Percentiles rank a stretch among this genome's conserved stretches.
phyloP scores from a whole-genome alignment of 2,113 vertebrate genomes.

The Cathartes aura region DNA sequence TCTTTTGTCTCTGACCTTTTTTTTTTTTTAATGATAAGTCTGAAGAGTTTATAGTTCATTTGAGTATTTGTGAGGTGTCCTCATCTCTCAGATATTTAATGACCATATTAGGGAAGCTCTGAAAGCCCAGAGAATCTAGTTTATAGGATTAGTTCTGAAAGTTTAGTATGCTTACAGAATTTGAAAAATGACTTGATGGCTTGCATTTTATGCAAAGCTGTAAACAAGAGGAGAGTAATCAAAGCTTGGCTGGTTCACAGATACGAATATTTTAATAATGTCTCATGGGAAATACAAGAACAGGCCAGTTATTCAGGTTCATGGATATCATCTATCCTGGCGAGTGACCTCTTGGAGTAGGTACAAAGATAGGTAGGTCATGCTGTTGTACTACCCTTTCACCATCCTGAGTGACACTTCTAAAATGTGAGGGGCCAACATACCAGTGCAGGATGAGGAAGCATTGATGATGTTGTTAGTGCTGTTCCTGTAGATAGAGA shows the following conservation, averaged over 20 bases:
- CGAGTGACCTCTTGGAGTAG: background rate
- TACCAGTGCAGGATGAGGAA: background rate
- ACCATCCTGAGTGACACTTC: background rate
- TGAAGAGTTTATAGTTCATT: constrained; percentile 25
- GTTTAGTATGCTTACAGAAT: background rate
- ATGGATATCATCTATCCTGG: background rate
- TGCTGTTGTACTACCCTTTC: background rate
- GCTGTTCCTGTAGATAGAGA: background rate
- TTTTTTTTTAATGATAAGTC: background rate
- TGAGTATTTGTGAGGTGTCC: constrained; percentile 30
- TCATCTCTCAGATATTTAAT: constrained; percentile 58
- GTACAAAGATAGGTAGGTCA: background rate
- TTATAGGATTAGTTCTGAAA: constrained; percentile 19
- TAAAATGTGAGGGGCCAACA: background rate
- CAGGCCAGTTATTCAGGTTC: background rate
- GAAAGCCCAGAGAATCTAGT: background rate
- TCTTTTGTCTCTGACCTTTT: background rate
- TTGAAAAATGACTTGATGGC: constrained; percentile 1
- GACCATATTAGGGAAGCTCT: constrained; percentile 62
- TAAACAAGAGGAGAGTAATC: background rate
- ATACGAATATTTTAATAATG: background rate
- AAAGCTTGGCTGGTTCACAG: background rate
- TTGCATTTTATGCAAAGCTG: background rate
- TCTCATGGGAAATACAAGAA: background rate
- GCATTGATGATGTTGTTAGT: background rate